phyloP scores from a whole-genome alignment of 2,797 vertebrate species.

The Triplophysa bombifrons region DNA sequence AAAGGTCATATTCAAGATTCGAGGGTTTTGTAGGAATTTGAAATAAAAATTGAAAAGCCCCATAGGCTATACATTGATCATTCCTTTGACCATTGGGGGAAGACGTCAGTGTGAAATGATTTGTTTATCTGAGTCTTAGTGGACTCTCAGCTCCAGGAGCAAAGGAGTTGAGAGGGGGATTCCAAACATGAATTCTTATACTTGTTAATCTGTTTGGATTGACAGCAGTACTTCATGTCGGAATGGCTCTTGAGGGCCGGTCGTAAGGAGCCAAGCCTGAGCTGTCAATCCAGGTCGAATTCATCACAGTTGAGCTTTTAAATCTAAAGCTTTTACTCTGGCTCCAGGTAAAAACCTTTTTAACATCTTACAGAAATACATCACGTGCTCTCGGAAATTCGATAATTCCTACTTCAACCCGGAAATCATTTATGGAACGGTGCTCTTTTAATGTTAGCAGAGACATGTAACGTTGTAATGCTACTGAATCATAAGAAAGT shows the following conservation, averaged over 20 bases:
- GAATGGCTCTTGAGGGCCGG: constrained; percentile 68
- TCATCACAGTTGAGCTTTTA: constrained; percentile 66
- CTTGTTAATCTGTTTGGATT: constrained; percentile 78
- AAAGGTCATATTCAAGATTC: too few relatives aligned
- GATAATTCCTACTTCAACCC: too few relatives aligned
- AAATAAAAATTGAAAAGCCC: too few relatives aligned
- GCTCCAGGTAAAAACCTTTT: not conserved
- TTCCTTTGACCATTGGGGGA: not conserved
- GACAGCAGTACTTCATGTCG: constrained; percentile 74
- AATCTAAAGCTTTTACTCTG: constrained; percentile 59
- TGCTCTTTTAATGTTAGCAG: too few relatives aligned
- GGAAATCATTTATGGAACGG: too few relatives aligned
- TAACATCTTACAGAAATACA: not conserved
- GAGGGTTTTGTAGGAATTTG: too few relatives aligned
- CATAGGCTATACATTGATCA: too few relatives aligned
- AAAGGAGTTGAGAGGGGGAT: constrained; percentile 64
- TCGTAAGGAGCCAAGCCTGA: constrained; percentile 67
- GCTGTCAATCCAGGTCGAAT: constrained; percentile 70
- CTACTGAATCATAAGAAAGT: too few relatives aligned
- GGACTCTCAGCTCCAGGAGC: constrained; percentile 33
- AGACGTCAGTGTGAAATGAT: not conserved
- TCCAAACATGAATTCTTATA: constrained; percentile 70
- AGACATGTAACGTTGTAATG: too few relatives aligned
- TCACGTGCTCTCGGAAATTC: too few relatives aligned
- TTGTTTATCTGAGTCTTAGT: constrained; percentile 28